These are phyloP conservation scores for Trididemnum miniatum DNA, from an alignment of 23 tunicate genomes.

Conservation along the genomic window DNA sequence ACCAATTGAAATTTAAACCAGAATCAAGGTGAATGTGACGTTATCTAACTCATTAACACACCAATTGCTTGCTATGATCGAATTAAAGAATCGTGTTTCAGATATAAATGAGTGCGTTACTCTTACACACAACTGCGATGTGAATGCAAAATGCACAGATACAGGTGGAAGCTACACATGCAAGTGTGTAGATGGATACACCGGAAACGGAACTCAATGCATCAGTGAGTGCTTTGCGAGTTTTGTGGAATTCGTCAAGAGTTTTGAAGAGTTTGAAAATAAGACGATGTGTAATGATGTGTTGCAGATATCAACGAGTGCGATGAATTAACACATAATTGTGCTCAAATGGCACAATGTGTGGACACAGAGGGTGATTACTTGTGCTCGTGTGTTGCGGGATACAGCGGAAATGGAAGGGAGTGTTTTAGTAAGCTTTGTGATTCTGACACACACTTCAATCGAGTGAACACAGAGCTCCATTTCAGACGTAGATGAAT, in stretches of 20 bases:
- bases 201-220: not conserved
- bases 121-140: not conserved
- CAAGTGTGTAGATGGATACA: not conserved
- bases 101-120: not conserved
- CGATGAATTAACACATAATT: not conserved
- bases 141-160: not conserved
- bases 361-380: not conserved
- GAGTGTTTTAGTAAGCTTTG: not conserved
- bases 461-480: too few species aligned
- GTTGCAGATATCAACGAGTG: slow-evolving; percentile 8
- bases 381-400: not conserved
- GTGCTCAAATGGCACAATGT: not conserved
- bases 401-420: not conserved
- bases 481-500: not conserved
- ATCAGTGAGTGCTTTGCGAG: not conserved
- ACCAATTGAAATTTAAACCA: too few species aligned
- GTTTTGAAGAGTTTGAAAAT: not conserved
- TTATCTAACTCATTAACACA: too few species aligned
- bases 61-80: too few species aligned
- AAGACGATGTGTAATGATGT: not conserved
- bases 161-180: not conserved
- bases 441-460: too few species aligned
- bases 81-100: too few species aligned
- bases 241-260: too few species aligned
- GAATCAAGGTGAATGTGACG: too few species aligned